Conservation (phyloP, 2,113 vertebrate species). For the Noturus placidus region DNA sequence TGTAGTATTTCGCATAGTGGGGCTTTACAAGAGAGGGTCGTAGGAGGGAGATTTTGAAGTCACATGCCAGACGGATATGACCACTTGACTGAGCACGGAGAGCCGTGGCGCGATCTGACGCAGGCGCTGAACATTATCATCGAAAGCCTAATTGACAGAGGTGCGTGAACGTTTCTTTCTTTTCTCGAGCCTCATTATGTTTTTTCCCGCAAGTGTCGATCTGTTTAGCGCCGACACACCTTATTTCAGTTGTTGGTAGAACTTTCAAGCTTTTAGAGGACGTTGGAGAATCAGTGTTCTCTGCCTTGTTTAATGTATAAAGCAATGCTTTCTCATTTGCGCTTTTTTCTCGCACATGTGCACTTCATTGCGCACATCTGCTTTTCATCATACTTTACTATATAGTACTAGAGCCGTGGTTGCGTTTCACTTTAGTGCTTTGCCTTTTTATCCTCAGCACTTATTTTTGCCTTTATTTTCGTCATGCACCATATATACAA, state of each 20-base stretch:
- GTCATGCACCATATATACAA: neutral
- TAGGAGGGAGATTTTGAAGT: neutral
- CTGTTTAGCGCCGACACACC: neutral
- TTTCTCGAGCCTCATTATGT: neutral
- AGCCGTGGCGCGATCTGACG: neutral
- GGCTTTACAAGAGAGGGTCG: neutral
- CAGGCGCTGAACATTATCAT: neutral
- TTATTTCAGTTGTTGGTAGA: neutral
- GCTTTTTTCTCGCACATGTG: slow-evolving; percentile 28
- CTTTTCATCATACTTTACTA: neutral
- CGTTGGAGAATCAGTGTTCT: neutral
- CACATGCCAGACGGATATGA: neutral
- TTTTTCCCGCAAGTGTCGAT: neutral
- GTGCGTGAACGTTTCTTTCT: neutral
- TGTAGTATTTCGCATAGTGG: neutral
- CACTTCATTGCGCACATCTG: slow-evolving; percentile 11
- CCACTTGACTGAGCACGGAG: neutral
- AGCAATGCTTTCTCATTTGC: neutral
- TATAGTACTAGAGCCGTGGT: neutral
- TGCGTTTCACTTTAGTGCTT: neutral
- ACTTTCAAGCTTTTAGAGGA: neutral
- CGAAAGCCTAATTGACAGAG: neutral
- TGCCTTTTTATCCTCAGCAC: neutral
- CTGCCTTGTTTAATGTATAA: neutral
- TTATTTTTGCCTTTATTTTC: neutral